Evolutionary conservation across 2,113 vertebrate species (phyloP), one percentile per base, ranked within the genome.

Genomic region (Crotalus horridus): DNA sequence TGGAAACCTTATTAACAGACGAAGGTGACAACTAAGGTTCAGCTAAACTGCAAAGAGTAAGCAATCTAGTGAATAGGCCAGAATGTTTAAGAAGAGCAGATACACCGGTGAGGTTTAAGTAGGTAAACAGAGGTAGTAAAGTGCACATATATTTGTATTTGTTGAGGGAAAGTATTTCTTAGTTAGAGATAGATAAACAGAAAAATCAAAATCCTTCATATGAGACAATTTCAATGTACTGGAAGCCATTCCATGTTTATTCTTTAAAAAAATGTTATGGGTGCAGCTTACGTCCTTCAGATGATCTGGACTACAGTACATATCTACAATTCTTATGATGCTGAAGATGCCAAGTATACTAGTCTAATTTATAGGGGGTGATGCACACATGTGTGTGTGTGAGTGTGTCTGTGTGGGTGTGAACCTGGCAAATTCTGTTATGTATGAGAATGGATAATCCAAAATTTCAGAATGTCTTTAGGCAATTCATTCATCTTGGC

Each of bases 21-120:
- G 89, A 95, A 96, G 95, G 93, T 94, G 94, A 94, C 90, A 94
- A 89, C 92, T 95, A 92, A 96, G 87, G 92, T 95, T 96, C 94
- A 93, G 88, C 2, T 4, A 85, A 91, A 90, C 91, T 94, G 93
- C 81, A 95, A 48, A 94, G 90, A 0, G 0, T 39, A 96, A 51
- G 29, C 90, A 93, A 69, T 88, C 92, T 92, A 53, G 58, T 59
- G 94, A 92, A 87, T 92, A 92, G 24, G 39, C 91, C 95, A 53
- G 74, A 94, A 93, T 90, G 55, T 51, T 89, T 33, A 94, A 95
- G 93, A 64, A 91, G 95, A 95, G 87, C 17, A 90, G 69, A 46
- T 90, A 91, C 89, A 87, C 56, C 92, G 3, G 93, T 94, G 92
- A 93, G 94, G 94, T 85, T 64, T 59, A 61, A 54, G 93, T 93